Percentiles rank a stretch among this genome's conserved stretches.
Conservation (phyloP, 1,140 invertebrate genomes). For the Leptinotarsa undecemlineata region DNA sequence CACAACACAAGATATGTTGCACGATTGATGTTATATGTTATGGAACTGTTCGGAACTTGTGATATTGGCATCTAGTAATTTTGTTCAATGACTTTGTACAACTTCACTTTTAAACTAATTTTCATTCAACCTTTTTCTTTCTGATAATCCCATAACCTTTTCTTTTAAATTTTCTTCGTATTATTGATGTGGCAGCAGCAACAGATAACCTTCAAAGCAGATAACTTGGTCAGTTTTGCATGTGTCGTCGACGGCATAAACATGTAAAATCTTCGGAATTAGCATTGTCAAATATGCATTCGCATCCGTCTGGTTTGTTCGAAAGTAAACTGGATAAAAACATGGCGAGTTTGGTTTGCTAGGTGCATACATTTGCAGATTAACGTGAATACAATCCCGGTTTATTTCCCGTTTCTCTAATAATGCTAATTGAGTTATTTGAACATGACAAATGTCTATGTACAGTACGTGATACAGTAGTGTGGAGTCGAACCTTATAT, state of each 20-base stretch:
- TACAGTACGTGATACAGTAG: no score
- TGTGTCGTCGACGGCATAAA: background rate
- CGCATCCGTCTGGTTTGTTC: background rate
- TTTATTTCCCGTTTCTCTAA: background rate
- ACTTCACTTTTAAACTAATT: no score
- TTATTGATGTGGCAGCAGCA: background rate
- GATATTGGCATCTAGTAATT: no score
- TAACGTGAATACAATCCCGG: background rate
- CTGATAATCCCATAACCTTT: no score
- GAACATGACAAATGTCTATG: no score
- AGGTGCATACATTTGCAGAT: constrained; percentile 2
- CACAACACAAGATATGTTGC: no score
- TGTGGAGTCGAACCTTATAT: no score
- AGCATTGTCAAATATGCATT: background rate
- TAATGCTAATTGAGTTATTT: background rate
- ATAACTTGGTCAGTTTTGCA: background rate
- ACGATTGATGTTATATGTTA: no score
- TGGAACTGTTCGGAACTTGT: no score
- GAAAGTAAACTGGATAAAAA: constrained; percentile 6
- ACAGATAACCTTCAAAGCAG: background rate
- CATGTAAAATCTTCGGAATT: background rate
- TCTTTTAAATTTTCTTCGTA: no score
- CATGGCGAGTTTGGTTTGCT: background rate
- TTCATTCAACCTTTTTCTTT: no score
- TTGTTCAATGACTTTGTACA: no score